Base-by-base conservation (phyloP, 2,797 vertebrate genomes). In the Podargus strigoides region DNA sequence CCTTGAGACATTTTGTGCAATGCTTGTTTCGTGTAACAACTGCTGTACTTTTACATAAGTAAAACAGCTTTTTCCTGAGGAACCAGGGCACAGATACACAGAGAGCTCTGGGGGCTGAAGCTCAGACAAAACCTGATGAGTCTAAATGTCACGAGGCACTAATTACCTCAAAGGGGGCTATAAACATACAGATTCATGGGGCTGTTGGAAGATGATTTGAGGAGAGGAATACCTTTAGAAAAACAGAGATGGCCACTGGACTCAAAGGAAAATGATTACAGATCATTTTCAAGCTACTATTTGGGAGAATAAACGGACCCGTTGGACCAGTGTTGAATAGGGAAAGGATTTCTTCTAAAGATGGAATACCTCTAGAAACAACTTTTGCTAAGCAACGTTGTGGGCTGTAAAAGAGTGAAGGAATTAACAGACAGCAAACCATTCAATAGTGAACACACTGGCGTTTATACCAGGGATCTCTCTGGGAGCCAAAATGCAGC, bases 41-140 rank as follows among this genome's bases (percentile, higher is more conserved):
- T 19, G 56, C 0, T 0, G 12, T 20, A 9, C n/a, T n/a, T n/a
- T n/a, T n/a, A n/a, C n/a, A n/a, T 50, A 47, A 8, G 4, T 36
- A 55, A 87, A 93, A 46, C 12, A 7, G 8, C 62, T 15, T 78
- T 87, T 67, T 94, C 72, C 56, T 36, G 27, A 73, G 73, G 69
- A 91, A 62, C 28, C 0, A 4, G 6, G 52, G 18, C 1, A 3
- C 66, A 73, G 28, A 28, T 22, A 83, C 47, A 41, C 20, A 69
- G 27, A 23, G 16, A 50, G 39, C 42, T 70, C 30, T 8, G 16
- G 21, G 32, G 56, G 70, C 77, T 85, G 85, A 95, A 72, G 44
- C 37, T 81, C 53, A 64, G 55, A 39, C 27, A 56, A 68, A 70
- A 36, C 56, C 59, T 50, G 49, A 39, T 68, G 37, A 44, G 50